phyloP scores from a whole-genome alignment of 1,140 invertebrate genomes.

The Heterodera carotae region DNA sequence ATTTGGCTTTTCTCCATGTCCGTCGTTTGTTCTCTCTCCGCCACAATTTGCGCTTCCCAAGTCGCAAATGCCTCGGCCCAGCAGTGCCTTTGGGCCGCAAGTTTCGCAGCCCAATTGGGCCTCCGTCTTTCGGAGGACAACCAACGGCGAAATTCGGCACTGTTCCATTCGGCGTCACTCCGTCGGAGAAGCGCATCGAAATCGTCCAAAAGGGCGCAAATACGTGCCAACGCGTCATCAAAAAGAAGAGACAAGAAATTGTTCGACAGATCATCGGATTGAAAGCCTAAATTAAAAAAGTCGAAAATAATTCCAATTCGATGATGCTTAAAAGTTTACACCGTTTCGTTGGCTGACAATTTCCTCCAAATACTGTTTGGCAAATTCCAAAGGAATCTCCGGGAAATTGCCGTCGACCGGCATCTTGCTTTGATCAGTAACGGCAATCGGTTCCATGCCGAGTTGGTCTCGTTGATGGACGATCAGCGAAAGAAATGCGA shows the following conservation, averaged over 20 bases:
- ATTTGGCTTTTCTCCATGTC: background rate
- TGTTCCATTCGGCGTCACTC: slow-evolving; percentile 2
- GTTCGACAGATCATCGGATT: background rate
- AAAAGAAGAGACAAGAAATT: background rate
- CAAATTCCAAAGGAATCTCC: background rate
- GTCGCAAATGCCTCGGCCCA: background rate
- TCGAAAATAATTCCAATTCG: background rate
- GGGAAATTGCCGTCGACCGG: background rate
- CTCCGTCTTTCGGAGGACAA: background rate
- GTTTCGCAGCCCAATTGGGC: background rate
- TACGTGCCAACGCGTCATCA: background rate
- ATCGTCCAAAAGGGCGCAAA: background rate
- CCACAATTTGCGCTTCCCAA: background rate
- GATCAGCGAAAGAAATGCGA: slow-evolving; percentile 14
- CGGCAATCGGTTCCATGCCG: background rate
- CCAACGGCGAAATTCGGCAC: background rate
- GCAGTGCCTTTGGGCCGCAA: background rate
- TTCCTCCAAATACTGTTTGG: slow-evolving; percentile 2
- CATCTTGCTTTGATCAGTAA: background rate
- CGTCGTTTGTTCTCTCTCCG: background rate
- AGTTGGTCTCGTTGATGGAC: slow-evolving; percentile 8
- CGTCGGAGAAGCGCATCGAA: background rate
- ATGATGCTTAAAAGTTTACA: too few relatives aligned
- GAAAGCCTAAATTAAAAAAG: background rate
- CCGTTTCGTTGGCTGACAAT: background rate